Percentiles rank a stretch among this genome's conserved stretches.
Evolutionary conservation across 2,113 vertebrate species (phyloP).

Genomic region (Ornithorhynchus anatinus): DNA sequence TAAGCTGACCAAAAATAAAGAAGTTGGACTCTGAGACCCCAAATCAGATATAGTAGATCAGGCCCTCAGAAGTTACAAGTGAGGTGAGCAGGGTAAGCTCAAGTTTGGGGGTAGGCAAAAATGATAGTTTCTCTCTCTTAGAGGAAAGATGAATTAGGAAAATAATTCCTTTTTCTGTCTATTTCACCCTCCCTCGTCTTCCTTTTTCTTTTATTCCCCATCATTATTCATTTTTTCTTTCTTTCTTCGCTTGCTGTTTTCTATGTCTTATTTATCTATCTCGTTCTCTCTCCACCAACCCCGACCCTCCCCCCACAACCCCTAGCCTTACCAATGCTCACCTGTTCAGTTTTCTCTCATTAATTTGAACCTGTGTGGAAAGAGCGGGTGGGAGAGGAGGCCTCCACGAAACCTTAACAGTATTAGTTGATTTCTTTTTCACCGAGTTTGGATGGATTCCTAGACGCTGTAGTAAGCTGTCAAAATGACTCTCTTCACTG

Average conservation of each 20-base stretch:
- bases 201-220: too few relatives aligned
- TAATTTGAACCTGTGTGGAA: neutral
- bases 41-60: neutral
- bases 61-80: rapidly evolving
- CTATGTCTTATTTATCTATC: too few relatives aligned
- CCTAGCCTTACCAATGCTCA: neutral
- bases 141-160: too few relatives aligned
- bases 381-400: too few relatives aligned
- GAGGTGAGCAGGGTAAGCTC: neutral
- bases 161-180: too few relatives aligned
- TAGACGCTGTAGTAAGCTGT: slow-evolving; percentile 5
- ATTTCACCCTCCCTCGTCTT: too few relatives aligned
- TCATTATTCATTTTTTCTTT: too few relatives aligned
- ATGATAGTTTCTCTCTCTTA: slow-evolving; percentile 6
- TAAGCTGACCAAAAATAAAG: neutral
- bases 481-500: slow-evolving; percentile 22
- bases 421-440: slow-evolving; percentile 1
- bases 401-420: neutral
- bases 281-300: too few relatives aligned
- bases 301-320: neutral
- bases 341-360: neutral
- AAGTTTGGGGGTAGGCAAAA: slow-evolving; percentile 7
- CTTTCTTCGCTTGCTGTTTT: too few relatives aligned
- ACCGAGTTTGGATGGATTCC: slow-evolving; percentile 20
- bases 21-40: neutral